Evolutionary conservation across 2,888 invertebrate genomes (phyloP).

Genomic region (Cosmia pyralina): DNA sequence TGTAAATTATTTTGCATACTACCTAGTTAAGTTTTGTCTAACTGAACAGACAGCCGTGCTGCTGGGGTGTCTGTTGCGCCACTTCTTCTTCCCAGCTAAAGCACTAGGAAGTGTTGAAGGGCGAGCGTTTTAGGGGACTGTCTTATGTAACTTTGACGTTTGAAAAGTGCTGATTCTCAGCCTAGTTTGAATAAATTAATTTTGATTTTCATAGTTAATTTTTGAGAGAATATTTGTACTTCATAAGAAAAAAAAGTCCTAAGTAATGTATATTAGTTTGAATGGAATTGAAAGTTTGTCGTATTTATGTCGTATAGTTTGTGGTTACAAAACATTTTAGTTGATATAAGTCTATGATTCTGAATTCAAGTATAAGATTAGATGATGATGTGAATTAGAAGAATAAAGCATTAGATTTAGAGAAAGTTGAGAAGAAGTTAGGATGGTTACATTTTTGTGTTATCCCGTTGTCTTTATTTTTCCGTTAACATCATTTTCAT

Average conservation of each 20-base stretch:
- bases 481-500: constrained; percentile 13
- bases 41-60: too few species aligned
- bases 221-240: neutral
- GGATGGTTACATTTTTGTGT: neutral
- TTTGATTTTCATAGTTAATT: neutral
- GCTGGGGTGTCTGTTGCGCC: too few species aligned
- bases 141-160: too few species aligned
- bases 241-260: neutral
- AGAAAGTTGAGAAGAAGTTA: constrained; percentile 38
- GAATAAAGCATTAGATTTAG: constrained; percentile 55
- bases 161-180: too few species aligned
- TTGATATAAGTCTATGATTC: neutral
- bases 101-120: too few species aligned
- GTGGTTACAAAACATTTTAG: neutral
- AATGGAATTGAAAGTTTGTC: neutral
- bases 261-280: neutral
- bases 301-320: neutral
- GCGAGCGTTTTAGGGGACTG: too few species aligned
- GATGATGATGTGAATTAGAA: constrained; percentile 36
- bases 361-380: neutral
- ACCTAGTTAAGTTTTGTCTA: too few species aligned
- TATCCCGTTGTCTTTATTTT: constrained; percentile 33
- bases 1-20: too few species aligned
- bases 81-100: too few species aligned
- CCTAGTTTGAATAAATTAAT: too few species aligned